Conservation (phyloP, 2,113 vertebrate genomes). For the Phyllopteryx taeniolatus region DNA sequence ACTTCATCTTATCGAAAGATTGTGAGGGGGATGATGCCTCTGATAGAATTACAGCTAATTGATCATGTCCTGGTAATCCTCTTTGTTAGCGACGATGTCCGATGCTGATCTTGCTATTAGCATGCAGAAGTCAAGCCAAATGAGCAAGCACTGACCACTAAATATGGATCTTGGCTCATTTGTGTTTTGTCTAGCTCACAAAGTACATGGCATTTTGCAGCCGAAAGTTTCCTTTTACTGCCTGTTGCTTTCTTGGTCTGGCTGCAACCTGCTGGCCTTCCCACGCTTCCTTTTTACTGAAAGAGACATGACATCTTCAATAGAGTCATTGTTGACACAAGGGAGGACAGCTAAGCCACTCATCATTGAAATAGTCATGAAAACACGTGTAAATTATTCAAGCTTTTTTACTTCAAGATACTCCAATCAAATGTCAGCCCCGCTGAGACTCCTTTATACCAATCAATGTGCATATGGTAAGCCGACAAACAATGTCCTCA, state of each 20-base stretch:
- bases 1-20: constrained; percentile 58
- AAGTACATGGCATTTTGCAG: neutral
- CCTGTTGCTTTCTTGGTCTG: constrained; percentile 43
- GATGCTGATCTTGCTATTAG: constrained; percentile 47
- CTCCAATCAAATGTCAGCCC: constrained; percentile 20
- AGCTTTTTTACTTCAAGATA: constrained; percentile 24
- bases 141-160: neutral
- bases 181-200: neutral
- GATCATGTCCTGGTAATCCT: constrained; percentile 64
- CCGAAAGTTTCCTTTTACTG: constrained; percentile 18
- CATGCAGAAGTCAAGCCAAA: constrained; percentile 30
- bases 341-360: constrained; percentile 29
- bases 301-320: constrained; percentile 27
- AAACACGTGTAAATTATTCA: constrained; percentile 36
- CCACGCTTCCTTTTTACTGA: constrained; percentile 52
- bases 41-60: constrained; percentile 65
- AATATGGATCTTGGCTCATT: constrained; percentile 1
- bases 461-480: constrained; percentile 3
- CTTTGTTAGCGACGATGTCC: constrained; percentile 43
- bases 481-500: neutral
- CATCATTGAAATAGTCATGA: constrained; percentile 24
- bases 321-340: constrained; percentile 30
- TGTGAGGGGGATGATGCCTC: constrained; percentile 49
- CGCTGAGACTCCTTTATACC: constrained; percentile 3
- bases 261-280: constrained; percentile 51